Conservation (phyloP, 2,888 invertebrate species). For the Syritta pipiens region DNA sequence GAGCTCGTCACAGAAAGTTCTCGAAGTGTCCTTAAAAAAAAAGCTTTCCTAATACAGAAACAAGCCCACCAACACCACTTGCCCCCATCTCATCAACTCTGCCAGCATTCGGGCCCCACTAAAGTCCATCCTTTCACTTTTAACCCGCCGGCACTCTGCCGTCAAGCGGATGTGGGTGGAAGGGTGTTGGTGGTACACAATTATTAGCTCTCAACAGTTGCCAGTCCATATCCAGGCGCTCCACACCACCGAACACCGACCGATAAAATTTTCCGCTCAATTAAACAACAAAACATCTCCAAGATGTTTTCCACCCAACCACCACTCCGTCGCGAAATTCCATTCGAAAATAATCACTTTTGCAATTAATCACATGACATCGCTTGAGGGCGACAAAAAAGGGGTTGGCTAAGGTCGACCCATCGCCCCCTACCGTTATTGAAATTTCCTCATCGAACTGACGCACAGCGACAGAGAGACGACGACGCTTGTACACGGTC, state of each 20-base stretch:
- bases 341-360: constrained; percentile 56
- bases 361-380: constrained; percentile 65
- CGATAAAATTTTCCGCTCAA: constrained; percentile 65
- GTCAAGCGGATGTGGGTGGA: constrained; percentile 6
- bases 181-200: constrained; percentile 5
- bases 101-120: too few relatives aligned
- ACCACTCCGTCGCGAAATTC: background rate
- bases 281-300: constrained; percentile 60
- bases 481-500: background rate
- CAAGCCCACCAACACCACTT: too few relatives aligned
- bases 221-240: constrained; percentile 12
- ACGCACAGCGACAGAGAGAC: background rate
- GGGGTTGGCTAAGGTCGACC: constrained; percentile 16
- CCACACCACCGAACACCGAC: constrained; percentile 20
- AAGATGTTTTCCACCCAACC: constrained; percentile 36
- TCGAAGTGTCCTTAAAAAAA: too few relatives aligned
- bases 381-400: constrained; percentile 45
- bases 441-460: constrained; percentile 38
- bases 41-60: too few relatives aligned
- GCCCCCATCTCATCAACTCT: too few relatives aligned
- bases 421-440: constrained; percentile 25
- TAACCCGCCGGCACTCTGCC: too few relatives aligned
- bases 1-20: too few relatives aligned
- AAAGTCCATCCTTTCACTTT: too few relatives aligned
- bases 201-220: constrained; percentile 41